A percentile compares a stretch with the other conserved stretches of the same genome.
Conservation (phyloP, 2,113 vertebrate species). For the Megaptera novaeangliae region DNA sequence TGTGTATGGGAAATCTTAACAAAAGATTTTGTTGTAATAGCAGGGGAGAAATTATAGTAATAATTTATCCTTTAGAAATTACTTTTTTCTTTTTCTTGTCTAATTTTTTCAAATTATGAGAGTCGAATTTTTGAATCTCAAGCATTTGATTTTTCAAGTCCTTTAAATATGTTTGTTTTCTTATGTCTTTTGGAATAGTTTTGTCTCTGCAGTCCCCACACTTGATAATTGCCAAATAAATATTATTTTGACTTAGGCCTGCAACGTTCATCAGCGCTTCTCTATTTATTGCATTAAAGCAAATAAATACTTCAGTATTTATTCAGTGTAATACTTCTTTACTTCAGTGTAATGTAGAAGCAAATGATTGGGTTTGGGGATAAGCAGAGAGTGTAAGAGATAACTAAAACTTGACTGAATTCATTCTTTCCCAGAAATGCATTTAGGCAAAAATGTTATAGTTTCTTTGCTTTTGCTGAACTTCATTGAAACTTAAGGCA, state of each 20-base stretch:
- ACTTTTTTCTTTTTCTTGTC: not conserved
- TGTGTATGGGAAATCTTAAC: constrained; percentile 15
- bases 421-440: constrained; percentile 44
- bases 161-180: not conserved
- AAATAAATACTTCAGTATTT: not conserved
- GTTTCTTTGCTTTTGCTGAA: constrained; percentile 23
- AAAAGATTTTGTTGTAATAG: not conserved
- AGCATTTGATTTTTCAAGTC: constrained; percentile 7
- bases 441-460: not conserved
- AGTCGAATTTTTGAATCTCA: not conserved
- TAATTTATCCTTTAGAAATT: not conserved
- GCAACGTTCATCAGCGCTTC: not conserved
- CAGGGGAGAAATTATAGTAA: not conserved
- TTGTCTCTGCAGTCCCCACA: not conserved
- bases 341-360: not conserved
- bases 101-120: constrained; percentile 8
- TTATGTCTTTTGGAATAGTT: not conserved
- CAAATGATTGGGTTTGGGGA: not conserved
- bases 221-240: constrained; percentile 8
- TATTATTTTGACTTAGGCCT: constrained; percentile 27
- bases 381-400: not conserved
- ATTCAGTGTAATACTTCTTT: not conserved
- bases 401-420: not conserved
- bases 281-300: constrained; percentile 44
- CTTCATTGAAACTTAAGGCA: not conserved